These are phyloP conservation scores for Microtus montanus DNA, from an alignment of 2,113 vertebrate genomes.

Conservation along the genomic window DNA sequence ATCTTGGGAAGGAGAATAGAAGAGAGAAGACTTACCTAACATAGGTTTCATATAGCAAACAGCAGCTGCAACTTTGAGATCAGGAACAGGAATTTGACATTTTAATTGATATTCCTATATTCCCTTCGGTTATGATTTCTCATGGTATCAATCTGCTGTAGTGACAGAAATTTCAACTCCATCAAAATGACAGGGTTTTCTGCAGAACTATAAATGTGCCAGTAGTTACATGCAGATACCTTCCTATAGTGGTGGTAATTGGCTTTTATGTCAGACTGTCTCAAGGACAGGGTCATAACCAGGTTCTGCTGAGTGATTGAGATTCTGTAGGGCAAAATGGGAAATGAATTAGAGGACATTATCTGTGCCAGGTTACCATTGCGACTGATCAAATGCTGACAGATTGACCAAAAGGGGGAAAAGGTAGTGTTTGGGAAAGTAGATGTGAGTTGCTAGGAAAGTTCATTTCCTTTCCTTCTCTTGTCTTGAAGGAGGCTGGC, in stretches of 20 bases:
- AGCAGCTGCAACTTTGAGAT: neutral
- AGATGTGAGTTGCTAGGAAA: neutral
- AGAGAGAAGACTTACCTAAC: neutral
- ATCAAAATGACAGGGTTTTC: constrained; percentile 70
- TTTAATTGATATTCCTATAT: constrained; percentile 60
- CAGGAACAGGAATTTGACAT: constrained; percentile 49
- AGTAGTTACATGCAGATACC: constrained; percentile 53
- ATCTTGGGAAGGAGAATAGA: constrained; percentile 12
- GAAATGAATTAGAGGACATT: constrained; percentile 33
- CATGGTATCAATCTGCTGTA: constrained; percentile 67
- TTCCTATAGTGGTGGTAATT: constrained; percentile 66
- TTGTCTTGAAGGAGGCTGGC: neutral
- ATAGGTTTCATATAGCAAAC: neutral
- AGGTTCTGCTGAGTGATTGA: constrained; percentile 56
- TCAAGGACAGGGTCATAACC: constrained; percentile 59
- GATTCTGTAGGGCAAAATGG: constrained; percentile 45
- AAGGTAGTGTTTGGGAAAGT: neutral
- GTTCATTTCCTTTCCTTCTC: neutral
- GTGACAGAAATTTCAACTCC: constrained; percentile 47
- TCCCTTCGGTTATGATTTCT: constrained; percentile 54
- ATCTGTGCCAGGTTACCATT: constrained; percentile 36
- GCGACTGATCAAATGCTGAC: constrained; percentile 43
- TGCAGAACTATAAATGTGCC: constrained; percentile 67
- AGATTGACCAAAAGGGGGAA: neutral
- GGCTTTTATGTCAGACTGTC: constrained; percentile 76